Conservation (phyloP, 2,797 vertebrate genomes). For the Odontamblyopus lacepedii region DNA sequence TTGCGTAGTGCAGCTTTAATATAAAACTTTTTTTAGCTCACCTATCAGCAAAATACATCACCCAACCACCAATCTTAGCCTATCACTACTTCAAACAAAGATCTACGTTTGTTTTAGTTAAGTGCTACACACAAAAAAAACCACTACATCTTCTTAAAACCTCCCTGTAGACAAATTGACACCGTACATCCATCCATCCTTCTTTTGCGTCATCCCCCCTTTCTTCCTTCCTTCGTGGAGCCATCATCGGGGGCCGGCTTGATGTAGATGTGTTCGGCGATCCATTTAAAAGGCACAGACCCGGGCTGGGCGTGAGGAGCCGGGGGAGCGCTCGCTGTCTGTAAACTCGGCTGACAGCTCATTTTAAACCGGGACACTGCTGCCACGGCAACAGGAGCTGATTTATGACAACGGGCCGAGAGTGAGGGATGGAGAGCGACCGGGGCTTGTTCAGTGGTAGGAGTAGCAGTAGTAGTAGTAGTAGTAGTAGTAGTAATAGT, state of each 20-base stretch:
- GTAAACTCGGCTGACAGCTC: conserved; percentile 19
- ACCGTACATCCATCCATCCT: no score
- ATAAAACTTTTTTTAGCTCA: no score
- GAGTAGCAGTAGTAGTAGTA: neutral
- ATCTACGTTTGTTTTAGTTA: no score
- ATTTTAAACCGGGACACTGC: conserved; percentile 20
- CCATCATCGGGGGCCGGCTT: neutral
- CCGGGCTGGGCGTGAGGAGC: neutral
- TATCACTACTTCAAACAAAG: no score
- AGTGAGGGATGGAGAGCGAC: neutral
- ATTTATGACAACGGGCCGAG: conserved; percentile 38
- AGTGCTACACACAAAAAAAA: no score
- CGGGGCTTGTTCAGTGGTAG: neutral
- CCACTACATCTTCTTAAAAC: neutral
- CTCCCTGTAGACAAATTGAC: neutral
- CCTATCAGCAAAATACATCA: no score
- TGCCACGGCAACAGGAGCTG: conserved; percentile 31
- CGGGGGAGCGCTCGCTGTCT: neutral
- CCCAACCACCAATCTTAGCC: no score
- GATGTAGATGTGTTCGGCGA: conserved; percentile 10
- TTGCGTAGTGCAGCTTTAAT: no score
- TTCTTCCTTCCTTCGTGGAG: neutral
- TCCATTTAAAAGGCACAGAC: neutral
- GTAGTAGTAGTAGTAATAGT: no score
- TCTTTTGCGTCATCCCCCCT: neutral